A percentile compares a stretch with the other conserved stretches of the same genome.
These are phyloP conservation scores for Colius striatus DNA, from an alignment of 2,113 vertebrate genomes.

Conservation along the genomic window DNA sequence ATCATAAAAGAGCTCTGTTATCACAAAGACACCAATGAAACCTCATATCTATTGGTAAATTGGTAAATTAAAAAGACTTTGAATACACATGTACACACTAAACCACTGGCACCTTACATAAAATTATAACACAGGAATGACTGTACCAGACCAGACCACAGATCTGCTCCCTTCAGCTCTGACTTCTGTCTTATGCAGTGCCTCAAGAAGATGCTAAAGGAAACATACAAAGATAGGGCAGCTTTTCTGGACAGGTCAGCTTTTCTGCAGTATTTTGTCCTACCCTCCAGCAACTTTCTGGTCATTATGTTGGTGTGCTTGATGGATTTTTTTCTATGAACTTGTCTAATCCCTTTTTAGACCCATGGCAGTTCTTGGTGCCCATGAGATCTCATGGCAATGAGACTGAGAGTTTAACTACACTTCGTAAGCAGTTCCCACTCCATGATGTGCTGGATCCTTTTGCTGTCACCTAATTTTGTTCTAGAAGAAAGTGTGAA, in stretches of 20 bases:
- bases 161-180: not conserved
- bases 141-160: not conserved
- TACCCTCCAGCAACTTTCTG: not conserved
- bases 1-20: not conserved
- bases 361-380: not conserved
- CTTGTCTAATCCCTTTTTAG: not conserved
- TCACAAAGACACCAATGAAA: not conserved
- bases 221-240: not conserved
- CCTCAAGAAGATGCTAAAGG: not conserved
- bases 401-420: not conserved
- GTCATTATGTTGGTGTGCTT: not conserved
- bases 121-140: not conserved
- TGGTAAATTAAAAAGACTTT: not conserved
- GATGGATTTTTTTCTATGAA: not conserved
- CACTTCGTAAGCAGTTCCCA: not conserved
- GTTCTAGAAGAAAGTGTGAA: not conserved
- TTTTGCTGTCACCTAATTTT: not conserved
- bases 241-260: not conserved
- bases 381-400: not conserved
- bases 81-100: fast-evolving
- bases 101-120: not conserved
- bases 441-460: not conserved
- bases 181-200: not conserved
- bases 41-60: not conserved
- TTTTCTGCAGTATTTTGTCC: not conserved